Evolutionary conservation across 2,797 vertebrate genomes (phyloP).

Genomic region (Cossypha dichroa): DNA sequence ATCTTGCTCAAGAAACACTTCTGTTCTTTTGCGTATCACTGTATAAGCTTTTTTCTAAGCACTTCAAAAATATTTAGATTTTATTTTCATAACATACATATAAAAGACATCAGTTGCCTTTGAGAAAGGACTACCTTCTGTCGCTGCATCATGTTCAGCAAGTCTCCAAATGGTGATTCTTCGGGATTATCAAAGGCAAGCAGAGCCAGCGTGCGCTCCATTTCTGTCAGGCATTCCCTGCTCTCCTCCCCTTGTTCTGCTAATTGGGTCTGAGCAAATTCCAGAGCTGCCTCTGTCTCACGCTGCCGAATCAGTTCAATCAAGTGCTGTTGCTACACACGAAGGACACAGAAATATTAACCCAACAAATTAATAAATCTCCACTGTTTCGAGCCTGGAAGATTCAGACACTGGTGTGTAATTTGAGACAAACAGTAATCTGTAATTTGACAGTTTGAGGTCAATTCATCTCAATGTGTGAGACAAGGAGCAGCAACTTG

Average conservation of each 20-base stretch:
- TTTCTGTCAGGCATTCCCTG: conserved; percentile 94
- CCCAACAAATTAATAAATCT: background rate
- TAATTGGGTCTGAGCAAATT: conserved; percentile 97
- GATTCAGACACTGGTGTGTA: background rate
- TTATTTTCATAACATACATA: background rate
- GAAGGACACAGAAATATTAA: background rate
- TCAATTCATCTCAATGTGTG: background rate
- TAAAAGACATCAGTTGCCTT: background rate
- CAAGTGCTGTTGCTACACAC: conserved; percentile 92
- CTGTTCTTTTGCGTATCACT: background rate
- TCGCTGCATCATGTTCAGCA: conserved; percentile 98
- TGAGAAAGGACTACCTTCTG: conserved; percentile 85
- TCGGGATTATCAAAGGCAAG: conserved; percentile 97
- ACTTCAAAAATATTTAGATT: background rate
- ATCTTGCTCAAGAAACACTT: background rate
- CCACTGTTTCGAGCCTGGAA: background rate
- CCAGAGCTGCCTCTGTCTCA: conserved; percentile 95
- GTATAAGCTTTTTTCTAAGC: background rate
- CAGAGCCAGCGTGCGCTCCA: conserved; percentile 95
- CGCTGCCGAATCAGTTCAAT: conserved; percentile 97
- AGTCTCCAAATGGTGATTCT: conserved; percentile 95
- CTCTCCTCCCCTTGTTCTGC: conserved; percentile 98
- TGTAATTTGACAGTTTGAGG: background rate
- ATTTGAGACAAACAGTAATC: background rate
- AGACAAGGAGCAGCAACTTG: background rate